Percentiles rank a stretch among this genome's conserved stretches.
Evolutionary conservation across 2,888 invertebrate species (phyloP).

Genomic region (Desoria tigrina): DNA sequence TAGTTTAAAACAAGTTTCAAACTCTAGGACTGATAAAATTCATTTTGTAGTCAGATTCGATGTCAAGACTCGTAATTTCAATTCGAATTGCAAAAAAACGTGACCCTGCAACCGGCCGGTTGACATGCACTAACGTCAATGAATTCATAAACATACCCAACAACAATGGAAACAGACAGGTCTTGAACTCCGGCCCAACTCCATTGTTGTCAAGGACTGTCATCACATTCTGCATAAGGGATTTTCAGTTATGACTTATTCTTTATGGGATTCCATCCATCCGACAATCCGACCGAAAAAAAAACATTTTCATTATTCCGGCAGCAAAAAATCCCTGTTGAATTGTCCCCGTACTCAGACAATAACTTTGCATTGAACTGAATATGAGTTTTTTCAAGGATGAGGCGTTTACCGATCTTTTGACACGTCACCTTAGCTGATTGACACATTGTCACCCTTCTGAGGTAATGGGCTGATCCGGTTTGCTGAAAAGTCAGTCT

Average conservation of each 20-base stretch:
- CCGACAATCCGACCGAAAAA: background rate
- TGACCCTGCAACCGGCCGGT: no score
- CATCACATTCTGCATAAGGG: conserved; percentile 9
- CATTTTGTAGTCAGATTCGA: no score
- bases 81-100: no score
- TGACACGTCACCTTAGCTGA: conserved; percentile 41
- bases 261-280: background rate
- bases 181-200: background rate
- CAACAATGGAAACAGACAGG: background rate
- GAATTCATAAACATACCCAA: no score
- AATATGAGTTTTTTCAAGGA: conserved; percentile 23
- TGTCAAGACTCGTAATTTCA: no score
- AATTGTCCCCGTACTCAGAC: background rate
- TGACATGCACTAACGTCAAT: no score
- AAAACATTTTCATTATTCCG: background rate
- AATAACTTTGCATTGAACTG: background rate
- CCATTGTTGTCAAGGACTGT: conserved; percentile 9
- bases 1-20: no score
- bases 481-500: conserved; percentile 12
- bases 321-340: conserved; percentile 13
- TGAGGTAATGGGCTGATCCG: background rate
- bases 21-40: no score
- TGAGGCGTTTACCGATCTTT: conserved; percentile 34
- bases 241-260: background rate
- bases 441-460: conserved; percentile 41